Evolutionary conservation across 1,140 invertebrate genomes (phyloP).

Genomic region (Ceratoteleas bidentatus): DNA sequence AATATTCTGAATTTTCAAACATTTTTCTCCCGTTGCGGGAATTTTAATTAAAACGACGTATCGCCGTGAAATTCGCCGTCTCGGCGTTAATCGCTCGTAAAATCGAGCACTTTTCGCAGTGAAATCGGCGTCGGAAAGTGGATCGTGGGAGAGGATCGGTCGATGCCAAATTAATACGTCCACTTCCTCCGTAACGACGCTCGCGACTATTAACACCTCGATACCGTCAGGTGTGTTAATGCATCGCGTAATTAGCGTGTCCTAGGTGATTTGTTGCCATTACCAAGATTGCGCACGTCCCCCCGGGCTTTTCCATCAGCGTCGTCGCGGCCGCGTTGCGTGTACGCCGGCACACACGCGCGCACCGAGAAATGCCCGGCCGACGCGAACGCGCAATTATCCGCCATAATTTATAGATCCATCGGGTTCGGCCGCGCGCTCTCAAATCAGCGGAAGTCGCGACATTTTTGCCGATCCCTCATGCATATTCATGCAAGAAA

Average conservation of each 20-base stretch:
- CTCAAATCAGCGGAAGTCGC: conserved; percentile 41
- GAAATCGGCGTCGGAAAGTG: neutral
- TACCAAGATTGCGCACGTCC: conserved; percentile 52
- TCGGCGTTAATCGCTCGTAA: neutral
- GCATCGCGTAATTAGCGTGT: conserved; percentile 62
- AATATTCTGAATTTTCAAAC: too few relatives aligned
- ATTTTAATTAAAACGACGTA: neutral
- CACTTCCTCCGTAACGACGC: conserved; percentile 51
- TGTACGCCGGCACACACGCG: conserved; percentile 18
- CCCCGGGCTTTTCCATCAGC: conserved; percentile 55
- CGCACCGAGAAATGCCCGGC: neutral
- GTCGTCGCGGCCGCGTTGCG: conserved; percentile 12
- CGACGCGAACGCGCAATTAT: conserved; percentile 46
- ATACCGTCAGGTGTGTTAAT: conserved; percentile 55
- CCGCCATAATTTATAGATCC: conserved; percentile 58
- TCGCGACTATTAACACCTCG: conserved; percentile 62
- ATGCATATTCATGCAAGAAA: conserved; percentile 35
- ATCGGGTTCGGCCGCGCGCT: conserved; percentile 32
- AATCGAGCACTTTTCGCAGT: neutral
- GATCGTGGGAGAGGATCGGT: neutral
- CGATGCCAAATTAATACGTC: conserved; percentile 55
- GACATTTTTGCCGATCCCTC: conserved; percentile 22
- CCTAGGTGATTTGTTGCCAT: conserved; percentile 62
- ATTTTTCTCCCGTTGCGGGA: too few relatives aligned
- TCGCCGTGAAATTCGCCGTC: neutral